phyloP scores from a whole-genome alignment of 2,113 vertebrate genomes.

The Pycnonotus jocosus region DNA sequence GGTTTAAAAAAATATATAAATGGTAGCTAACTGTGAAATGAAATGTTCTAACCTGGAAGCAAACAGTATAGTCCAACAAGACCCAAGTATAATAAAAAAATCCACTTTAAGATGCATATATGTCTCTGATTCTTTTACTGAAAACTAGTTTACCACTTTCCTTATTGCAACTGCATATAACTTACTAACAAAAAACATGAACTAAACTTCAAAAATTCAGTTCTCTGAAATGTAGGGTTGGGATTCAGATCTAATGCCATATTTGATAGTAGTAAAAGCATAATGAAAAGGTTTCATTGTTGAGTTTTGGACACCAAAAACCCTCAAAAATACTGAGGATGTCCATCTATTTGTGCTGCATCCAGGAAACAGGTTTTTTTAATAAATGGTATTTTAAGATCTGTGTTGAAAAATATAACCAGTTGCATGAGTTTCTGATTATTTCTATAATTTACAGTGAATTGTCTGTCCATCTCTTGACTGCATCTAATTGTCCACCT shows the following conservation, averaged over 20 bases:
- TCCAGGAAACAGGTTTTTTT: neutral
- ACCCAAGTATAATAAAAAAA: rapidly evolving
- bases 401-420: neutral
- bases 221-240: neutral
- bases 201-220: neutral
- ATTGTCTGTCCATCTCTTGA: neutral
- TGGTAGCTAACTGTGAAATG: neutral
- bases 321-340: neutral
- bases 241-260: neutral
- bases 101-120: neutral
- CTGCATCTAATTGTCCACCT: neutral
- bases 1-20: neutral
- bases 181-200: neutral
- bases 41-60: neutral
- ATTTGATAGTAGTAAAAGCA: neutral
- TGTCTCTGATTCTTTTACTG: neutral
- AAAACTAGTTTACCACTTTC: neutral
- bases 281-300: neutral
- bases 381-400: neutral
- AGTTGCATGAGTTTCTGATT: neutral
- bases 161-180: neutral
- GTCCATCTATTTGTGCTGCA: neutral
- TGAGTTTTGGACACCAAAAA: neutral
- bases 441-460: neutral
- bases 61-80: neutral